phyloP scores from a whole-genome alignment of 2,113 vertebrate species.

The Miniopterus natalensis region DNA sequence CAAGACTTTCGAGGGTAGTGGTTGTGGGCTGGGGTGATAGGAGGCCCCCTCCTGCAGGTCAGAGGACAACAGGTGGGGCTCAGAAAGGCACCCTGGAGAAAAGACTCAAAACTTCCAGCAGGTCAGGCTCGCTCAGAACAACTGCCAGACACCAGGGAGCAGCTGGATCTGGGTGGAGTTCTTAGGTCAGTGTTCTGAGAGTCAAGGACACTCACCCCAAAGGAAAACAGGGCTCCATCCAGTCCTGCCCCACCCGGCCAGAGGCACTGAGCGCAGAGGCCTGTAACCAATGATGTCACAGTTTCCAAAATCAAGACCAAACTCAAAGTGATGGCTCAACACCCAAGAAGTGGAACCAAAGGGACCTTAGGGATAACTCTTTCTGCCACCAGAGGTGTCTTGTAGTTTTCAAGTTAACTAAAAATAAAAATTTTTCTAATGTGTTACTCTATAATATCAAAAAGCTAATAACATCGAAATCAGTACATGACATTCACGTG shows the following conservation, averaged over 20 bases:
- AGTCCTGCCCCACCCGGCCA: background rate
- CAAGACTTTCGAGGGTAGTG: background rate
- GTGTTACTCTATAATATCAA: background rate
- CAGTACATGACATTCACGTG: background rate
- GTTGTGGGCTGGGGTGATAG: background rate
- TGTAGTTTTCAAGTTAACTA: background rate
- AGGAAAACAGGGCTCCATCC: slow-evolving; percentile 6
- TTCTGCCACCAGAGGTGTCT: slow-evolving; percentile 42
- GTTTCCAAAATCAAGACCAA: slow-evolving; percentile 31
- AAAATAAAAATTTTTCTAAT: background rate
- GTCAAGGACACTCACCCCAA: background rate
- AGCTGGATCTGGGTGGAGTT: background rate
- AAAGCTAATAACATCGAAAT: background rate
- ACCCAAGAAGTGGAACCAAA: background rate
- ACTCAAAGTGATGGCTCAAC: background rate
- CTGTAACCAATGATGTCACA: background rate
- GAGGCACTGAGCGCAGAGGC: background rate
- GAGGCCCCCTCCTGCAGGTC: background rate
- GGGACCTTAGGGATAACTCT: background rate
- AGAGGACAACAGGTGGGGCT: background rate
- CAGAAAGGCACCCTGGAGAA: background rate
- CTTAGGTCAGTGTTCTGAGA: slow-evolving; percentile 38
- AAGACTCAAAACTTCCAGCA: background rate
- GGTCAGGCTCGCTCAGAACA: background rate
- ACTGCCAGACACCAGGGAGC: slow-evolving; percentile 8